Evolutionary conservation across 2,888 invertebrate species (phyloP), one percentile per base, ranked within the genome.

Genomic region (Gari tellinella): DNA sequence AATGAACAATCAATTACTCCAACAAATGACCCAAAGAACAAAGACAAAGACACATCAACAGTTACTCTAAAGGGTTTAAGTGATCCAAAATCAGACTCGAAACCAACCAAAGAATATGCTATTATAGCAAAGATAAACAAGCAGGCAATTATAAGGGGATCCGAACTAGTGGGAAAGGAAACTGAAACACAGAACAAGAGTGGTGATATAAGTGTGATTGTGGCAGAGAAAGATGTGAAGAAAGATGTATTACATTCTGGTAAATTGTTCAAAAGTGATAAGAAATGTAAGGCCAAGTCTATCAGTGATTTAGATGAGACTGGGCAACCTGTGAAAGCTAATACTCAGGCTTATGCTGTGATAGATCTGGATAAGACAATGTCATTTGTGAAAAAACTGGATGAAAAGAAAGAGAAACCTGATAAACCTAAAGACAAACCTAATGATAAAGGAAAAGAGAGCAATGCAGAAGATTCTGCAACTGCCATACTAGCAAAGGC

Each of bases 91-190:
- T 7, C 31, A 7, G 31, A 31, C 31, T 7, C 31, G 10, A 31
- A 31, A 31, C 31, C 31, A 31, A 31, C 31, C 10, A 75, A 75
- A 52, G 75, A 75, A 53, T 75, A 75, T 70, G 69, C 69, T 46
- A 70, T 75, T 8, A 75, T 75, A 43, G 69, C 75, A 37, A 69
- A 75, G n/a, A 40, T 60, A 37, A 75, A 75, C 46, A 56, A 75
- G 49, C 55, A 75, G 57, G 75, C 75, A n/a, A 41, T 75, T 37
- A 17, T 65, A 31, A 69, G 75, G 62, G 69, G 66, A 38, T 55
- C 65, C n/a, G 63, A 78, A 53, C 15, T 63, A 41, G 66, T 73
- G 38, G 69, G 66, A 19, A 53, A 60, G 40, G 58, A 72, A 45
- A 69, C 19, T 55, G 48, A 61, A 17, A 17, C 61, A 19, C 19